phyloP scores from a whole-genome alignment of 64 coral and sea anemone genomes.

The Dendrophyllia cribrosa region DNA sequence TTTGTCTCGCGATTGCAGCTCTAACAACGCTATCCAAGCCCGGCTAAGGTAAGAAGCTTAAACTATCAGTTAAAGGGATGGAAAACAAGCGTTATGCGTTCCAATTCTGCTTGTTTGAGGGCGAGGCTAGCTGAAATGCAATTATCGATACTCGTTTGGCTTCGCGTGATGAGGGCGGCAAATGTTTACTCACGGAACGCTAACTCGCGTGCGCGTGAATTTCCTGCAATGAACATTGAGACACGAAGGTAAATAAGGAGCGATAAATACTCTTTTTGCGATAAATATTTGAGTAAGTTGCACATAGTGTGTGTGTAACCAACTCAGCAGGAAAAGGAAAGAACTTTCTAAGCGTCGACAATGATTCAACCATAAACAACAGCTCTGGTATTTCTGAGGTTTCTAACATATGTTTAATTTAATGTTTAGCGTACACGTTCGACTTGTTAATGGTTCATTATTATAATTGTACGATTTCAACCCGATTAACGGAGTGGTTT shows the following conservation, averaged over 20 bases:
- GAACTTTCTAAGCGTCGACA: not conserved
- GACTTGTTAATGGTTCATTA: not conserved
- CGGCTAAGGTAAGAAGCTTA: slow-evolving; percentile 15
- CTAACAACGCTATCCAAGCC: not conserved
- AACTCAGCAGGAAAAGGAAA: slow-evolving; percentile 15
- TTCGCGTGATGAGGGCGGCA: slow-evolving; percentile 5
- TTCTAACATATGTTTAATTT: not conserved
- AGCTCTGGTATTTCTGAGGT: not conserved
- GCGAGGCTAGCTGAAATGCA: not conserved
- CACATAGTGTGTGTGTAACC: not conserved
- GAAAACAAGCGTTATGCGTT: not conserved
- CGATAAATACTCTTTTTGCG: not conserved
- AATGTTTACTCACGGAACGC: slow-evolving; percentile 2
- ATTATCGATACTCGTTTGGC: not conserved
- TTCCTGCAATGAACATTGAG: slow-evolving; percentile 5
- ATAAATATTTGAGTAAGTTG: slow-evolving; percentile 35
- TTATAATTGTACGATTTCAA: not conserved
- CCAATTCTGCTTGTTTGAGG: not conserved
- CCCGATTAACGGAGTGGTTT: not conserved
- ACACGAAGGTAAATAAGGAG: not conserved
- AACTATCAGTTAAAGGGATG: not conserved
- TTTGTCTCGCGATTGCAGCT: not conserved
- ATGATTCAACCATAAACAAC: slow-evolving; percentile 12
- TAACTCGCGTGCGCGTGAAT: slow-evolving; percentile 4
- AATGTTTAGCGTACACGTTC: not conserved